Evolutionary conservation across 2,888 invertebrate species (phyloP).

Genomic region (Panzeria rudis): DNA sequence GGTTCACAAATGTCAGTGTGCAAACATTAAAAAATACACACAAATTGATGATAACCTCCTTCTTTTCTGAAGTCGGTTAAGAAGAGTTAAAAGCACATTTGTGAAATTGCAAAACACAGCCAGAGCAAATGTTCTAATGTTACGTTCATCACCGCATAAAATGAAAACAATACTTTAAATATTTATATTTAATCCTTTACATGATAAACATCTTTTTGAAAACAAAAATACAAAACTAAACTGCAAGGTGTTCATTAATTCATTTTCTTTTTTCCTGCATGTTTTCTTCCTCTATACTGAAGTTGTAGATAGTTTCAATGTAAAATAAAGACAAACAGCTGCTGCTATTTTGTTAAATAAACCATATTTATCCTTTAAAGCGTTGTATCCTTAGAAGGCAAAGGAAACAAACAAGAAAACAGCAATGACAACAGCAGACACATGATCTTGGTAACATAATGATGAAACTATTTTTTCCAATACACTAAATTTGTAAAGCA

Average conservation of each 20-base stretch:
- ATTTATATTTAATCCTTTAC: conserved; percentile 23
- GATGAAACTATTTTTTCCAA: conserved; percentile 4
- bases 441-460: conserved; percentile 46
- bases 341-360: conserved; percentile 50
- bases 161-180: neutral
- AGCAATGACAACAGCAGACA: conserved; percentile 30
- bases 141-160: neutral
- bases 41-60: too few species aligned
- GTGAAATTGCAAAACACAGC: too few species aligned
- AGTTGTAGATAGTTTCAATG: conserved; percentile 10
- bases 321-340: conserved; percentile 51
- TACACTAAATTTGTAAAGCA: conserved; percentile 11
- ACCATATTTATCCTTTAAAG: conserved; percentile 29
- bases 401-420: conserved; percentile 27
- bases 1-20: too few species aligned
- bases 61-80: too few species aligned
- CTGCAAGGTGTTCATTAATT: conserved; percentile 46
- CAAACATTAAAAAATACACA: too few species aligned
- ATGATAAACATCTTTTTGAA: conserved; percentile 23
- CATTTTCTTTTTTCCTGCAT: conserved; percentile 22
- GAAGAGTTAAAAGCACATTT: too few species aligned
- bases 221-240: neutral
- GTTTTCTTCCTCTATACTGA: neutral
- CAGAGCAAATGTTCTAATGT: neutral
- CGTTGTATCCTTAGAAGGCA: conserved; percentile 29